A percentile compares a stretch with the other conserved stretches of the same genome.
Evolutionary conservation across 92 coral and sea anemone species (phyloP).

Genomic region (Epizoanthus ramosus): DNA sequence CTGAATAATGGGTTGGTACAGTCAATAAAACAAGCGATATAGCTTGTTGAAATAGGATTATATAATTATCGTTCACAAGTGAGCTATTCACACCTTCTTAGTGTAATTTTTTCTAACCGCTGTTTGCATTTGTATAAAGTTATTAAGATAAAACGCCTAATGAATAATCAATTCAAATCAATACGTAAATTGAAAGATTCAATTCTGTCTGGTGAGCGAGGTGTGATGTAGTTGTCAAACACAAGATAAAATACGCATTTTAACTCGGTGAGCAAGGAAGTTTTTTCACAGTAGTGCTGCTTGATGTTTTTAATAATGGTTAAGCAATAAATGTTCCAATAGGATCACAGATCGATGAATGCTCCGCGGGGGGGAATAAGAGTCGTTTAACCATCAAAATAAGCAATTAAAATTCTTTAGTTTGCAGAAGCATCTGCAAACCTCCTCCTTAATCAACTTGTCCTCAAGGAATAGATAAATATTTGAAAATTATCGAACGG

Average conservation of each 20-base stretch:
- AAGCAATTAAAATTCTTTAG: conserved; percentile 92
- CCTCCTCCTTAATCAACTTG: conserved; percentile 92
- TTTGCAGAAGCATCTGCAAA: conserved; percentile 74
- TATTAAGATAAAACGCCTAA: conserved; percentile 22
- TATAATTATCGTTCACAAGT: conserved; percentile 48
- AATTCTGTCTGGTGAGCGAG: conserved; percentile 1
- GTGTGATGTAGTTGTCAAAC: not conserved
- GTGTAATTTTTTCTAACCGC: not conserved
- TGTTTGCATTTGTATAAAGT: conserved; percentile 22
- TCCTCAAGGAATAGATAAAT: conserved; percentile 80
- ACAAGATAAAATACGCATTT: conserved; percentile 3
- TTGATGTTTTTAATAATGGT: conserved; percentile 34
- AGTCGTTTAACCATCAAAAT: conserved; percentile 86
- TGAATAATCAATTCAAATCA: conserved; percentile 26
- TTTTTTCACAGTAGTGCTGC: conserved; percentile 20
- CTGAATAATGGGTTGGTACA: conserved; percentile 6
- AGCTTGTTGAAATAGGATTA: conserved; percentile 55
- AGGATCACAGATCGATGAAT: conserved; percentile 63
- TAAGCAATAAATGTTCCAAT: conserved; percentile 44
- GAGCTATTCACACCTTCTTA: not conserved
- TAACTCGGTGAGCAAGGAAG: conserved; percentile 26
- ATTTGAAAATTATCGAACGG: conserved; percentile 87
- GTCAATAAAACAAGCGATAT: conserved; percentile 22
- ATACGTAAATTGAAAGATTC: conserved; percentile 20
- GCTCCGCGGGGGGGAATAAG: conserved; percentile 85